Base-by-base conservation (phyloP, 2,113 vertebrate genomes). In the Ammodytes dubius region DNA sequence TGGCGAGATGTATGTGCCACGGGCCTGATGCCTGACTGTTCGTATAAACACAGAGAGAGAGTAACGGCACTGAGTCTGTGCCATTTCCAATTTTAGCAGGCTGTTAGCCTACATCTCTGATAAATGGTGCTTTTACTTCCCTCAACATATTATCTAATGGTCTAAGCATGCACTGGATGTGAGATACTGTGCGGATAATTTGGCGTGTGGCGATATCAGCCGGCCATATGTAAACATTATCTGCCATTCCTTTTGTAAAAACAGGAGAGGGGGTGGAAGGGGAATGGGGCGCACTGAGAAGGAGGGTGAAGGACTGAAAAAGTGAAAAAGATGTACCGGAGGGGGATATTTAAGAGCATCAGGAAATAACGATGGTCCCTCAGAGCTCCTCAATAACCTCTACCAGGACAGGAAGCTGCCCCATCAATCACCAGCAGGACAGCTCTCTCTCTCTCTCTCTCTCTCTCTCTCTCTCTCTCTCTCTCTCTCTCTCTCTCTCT, bases 361-460 rank as follows among this genome's bases (percentile, higher is more conserved):
- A 83, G 77, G 85, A 86, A 89, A 89, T 83, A 86, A 87, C 86
- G 3, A 70, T 40, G 46, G 84, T 82, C 87, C 87, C 84, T 83
- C 37, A 46, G 65, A 85, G 84, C 65, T 88, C 79, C 64, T 90
- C 83, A 73, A 70, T 84, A 90, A 92, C 81, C 69, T 76, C 70
- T 49, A 85, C 67, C 79, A 83, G 77, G 81, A 90, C 83, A 86
- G 88, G 81, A 91, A 89, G 86, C 75, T 19, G 64, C 57, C 61
- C 81, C 77, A 87, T 93, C 89, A 86, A 88, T 92, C 90, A 91
- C 70, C 61, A 49, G 1, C 17, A 74, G 61, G 78, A 81, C 85
- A 79, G 78, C 47, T 39, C 76, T 60, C 45, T 64, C 65, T 76
- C 67, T 81, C 77, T 83, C n/a, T n/a, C n/a, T n/a, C n/a, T n/a